Evolutionary conservation across 2,888 invertebrate species (phyloP), one percentile per base, ranked within the genome.

Genomic region (Unio delphinus): DNA sequence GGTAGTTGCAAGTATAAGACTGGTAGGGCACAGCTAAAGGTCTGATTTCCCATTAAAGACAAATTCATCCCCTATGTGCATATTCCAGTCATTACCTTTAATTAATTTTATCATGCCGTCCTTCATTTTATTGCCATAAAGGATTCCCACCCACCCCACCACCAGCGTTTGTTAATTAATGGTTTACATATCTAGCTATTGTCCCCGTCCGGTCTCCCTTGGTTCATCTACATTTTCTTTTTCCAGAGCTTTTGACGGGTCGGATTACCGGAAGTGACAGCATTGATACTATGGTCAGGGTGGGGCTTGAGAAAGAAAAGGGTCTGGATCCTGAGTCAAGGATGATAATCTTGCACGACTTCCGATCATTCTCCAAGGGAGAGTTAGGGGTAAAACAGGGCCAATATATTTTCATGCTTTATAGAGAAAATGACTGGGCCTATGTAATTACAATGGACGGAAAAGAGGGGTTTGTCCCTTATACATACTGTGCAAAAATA

Each of bases 341-440:
- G 23, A 74, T 85, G 72, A 76, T 82, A 6, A 76, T 85, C n/a
- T 64, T 84, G 8, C 80, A 84, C 23, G 97, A 97, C 89, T 98
- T 98, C 89, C 95, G 95, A 20, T 97, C 97, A 0, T 97, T 97
- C 88, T 97, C 97, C 1, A 96, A 97, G 89, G 97, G 97, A 90
- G 97, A 98, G 88, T 91, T 98, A 61, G 95, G 96, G 92, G 95
- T 95, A 66, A 95, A 94, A 90, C 92, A 97, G 66, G 97, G 98
- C 80, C 77, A 82, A 92, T 94, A 96, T 87, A 97, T 97, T n/a
- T 96, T 96, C 91, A 94, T 97, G 74, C 91, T 98, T 75, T 98
- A 98, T 90, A 93, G 96, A 80, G 98, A 98, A 90, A 97, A 97
- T 88, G 97, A 98, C 90, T 98, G 98, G 98, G 96, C 97, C 15